A percentile compares a stretch with the other conserved stretches of the same genome.
Conservation (phyloP, 2,888 invertebrate genomes). For the Papilio gigon region DNA sequence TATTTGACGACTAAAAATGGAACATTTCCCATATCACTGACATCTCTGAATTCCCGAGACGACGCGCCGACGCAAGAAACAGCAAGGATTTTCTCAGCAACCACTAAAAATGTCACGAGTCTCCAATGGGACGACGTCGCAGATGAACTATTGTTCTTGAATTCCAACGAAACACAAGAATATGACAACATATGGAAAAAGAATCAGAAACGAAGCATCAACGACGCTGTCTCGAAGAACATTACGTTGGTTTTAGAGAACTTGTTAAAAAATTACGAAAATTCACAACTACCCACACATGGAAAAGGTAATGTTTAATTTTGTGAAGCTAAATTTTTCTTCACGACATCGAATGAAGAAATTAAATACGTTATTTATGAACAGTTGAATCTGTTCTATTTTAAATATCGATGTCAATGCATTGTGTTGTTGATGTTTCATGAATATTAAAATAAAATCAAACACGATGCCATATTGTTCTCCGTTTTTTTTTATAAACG, state of each 20-base stretch:
- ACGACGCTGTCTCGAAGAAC: constrained; percentile 90
- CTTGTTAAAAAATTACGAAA: constrained; percentile 94
- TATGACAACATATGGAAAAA: constrained; percentile 59
- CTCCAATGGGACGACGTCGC: constrained; percentile 62
- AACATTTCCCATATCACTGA: constrained; percentile 79
- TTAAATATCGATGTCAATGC: neutral
- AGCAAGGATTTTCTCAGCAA: constrained; percentile 67
- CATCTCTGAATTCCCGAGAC: constrained; percentile 66
- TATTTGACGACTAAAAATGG: constrained; percentile 80
- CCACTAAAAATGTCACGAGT: constrained; percentile 65
- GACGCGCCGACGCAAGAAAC: constrained; percentile 61
- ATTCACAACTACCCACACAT: constrained; percentile 94
- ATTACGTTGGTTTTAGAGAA: constrained; percentile 93
- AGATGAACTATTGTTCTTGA: constrained; percentile 65
- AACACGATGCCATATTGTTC: constrained; percentile 10
- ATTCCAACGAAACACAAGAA: constrained; percentile 68
- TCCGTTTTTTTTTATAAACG: constrained; percentile 10
- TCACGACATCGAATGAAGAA: too few species aligned
- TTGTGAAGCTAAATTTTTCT: too few species aligned
- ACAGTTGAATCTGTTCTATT: neutral
- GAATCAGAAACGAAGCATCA: constrained; percentile 79
- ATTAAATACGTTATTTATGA: too few species aligned
- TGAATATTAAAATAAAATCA: constrained; percentile 14
- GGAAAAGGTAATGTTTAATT: constrained; percentile 85
- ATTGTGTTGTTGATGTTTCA: constrained; percentile 3